phyloP scores from a whole-genome alignment of 37 sponge, comb jelly and placozoan genomes.

The Axinella damicornis region DNA sequence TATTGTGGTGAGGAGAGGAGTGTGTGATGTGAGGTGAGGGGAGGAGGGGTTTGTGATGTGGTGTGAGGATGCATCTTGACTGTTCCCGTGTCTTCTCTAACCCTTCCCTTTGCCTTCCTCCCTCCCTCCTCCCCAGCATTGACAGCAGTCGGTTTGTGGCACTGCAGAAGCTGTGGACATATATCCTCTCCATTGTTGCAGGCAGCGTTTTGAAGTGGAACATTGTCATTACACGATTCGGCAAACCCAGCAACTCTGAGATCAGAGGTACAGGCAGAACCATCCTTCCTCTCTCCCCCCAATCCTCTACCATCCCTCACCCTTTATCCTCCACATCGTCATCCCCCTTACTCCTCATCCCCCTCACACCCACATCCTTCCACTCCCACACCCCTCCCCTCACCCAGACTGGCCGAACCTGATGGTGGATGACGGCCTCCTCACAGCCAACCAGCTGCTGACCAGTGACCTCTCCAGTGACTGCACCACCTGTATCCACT shows the following conservation, averaged over 20 bases:
- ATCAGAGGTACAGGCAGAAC: conserved; percentile 59
- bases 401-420: conserved; percentile 70
- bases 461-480: conserved; percentile 15
- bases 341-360: too few relatives aligned
- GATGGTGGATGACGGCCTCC: conserved; percentile 74
- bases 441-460: conserved; percentile 74
- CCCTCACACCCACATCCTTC: too few relatives aligned
- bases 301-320: too few relatives aligned
- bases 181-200: conserved; percentile 63
- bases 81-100: background rate
- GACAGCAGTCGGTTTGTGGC: conserved; percentile 52
- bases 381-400: too few relatives aligned
- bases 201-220: conserved; percentile 64
- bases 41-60: too few relatives aligned
- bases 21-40: too few relatives aligned
- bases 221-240: conserved; percentile 77
- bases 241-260: conserved; percentile 70
- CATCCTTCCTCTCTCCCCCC: too few relatives aligned
- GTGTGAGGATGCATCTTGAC: too few relatives aligned
- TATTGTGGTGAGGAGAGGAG: too few relatives aligned
- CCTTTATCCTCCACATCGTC: too few relatives aligned
- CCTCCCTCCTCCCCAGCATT: conserved; percentile 17
- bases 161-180: conserved; percentile 78
- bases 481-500: background rate
- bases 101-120: background rate